phyloP scores from a whole-genome alignment of 2,888 invertebrate genomes.

The Girardia tigrina region DNA sequence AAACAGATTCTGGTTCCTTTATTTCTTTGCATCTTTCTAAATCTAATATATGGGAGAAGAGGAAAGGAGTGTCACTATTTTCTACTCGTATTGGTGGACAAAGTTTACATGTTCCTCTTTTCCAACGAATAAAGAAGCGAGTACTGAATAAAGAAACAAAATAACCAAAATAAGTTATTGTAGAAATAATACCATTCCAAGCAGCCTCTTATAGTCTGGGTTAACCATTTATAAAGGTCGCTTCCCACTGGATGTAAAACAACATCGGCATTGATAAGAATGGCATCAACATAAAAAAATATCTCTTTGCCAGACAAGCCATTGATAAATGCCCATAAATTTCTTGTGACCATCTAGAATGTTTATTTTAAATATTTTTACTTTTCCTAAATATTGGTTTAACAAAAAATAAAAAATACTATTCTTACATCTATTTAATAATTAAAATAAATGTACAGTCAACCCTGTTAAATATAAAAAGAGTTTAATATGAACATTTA shows the following conservation, averaged over 20 bases:
- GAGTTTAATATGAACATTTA: no score
- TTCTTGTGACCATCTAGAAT: conserved; percentile 30
- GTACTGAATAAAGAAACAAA: conserved; percentile 53
- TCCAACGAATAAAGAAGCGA: conserved; percentile 69
- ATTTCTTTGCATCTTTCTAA: conserved; percentile 27
- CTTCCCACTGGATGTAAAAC: conserved; percentile 28
- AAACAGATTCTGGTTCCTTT: conserved; percentile 15
- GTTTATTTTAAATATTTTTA: no score
- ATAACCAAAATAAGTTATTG: no score
- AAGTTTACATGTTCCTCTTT: conserved; percentile 65
- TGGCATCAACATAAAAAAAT: conserved; percentile 32
- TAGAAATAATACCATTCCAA: conserved; percentile 23
- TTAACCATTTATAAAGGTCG: conserved; percentile 32
- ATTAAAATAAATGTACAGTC: no score
- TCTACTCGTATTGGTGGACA: conserved; percentile 58
- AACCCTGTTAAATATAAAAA: no score
- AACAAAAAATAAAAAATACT: no score
- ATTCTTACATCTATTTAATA: no score
- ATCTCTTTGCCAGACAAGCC: background rate
- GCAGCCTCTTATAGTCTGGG: conserved; percentile 27
- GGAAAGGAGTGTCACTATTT: conserved; percentile 56
- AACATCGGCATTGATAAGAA: conserved; percentile 25
- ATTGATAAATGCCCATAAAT: conserved; percentile 31
- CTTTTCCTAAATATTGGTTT: no score
- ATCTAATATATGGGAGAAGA: conserved; percentile 51